A percentile compares a stretch with the other conserved stretches of the same genome.
phyloP scores from a whole-genome alignment of 2,113 vertebrate species.

The Tragelaphus strepsiceros region DNA sequence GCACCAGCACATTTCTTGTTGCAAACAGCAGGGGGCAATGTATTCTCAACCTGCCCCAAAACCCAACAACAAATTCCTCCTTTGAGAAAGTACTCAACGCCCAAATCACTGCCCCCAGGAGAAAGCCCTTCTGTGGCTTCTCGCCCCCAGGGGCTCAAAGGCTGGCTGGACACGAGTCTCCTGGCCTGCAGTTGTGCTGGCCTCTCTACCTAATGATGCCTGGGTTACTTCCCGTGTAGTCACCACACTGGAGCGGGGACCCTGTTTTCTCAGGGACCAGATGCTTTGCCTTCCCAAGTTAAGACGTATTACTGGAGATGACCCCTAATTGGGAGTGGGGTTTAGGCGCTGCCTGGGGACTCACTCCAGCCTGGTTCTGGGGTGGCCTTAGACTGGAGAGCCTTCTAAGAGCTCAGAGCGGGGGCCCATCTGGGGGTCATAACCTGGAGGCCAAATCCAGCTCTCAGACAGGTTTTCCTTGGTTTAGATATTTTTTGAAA shows the following conservation, averaged over 20 bases:
- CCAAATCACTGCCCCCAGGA: background rate
- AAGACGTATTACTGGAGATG: background rate
- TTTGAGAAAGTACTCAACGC: background rate
- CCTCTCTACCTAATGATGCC: background rate
- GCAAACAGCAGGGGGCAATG: conserved; percentile 49
- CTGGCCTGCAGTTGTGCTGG: background rate
- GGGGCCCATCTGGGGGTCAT: background rate
- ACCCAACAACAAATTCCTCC: background rate
- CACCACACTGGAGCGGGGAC: background rate
- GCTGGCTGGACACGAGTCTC: background rate
- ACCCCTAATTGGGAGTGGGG: background rate
- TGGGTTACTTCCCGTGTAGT: background rate
- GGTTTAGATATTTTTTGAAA: background rate
- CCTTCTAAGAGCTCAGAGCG: background rate
- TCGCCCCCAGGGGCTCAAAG: background rate
- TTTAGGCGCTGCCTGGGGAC: background rate
- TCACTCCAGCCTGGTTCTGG: background rate
- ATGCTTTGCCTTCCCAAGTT: background rate
- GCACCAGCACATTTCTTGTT: background rate
- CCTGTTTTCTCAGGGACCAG: background rate
- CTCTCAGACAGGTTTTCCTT: background rate
- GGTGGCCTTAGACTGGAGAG: background rate
- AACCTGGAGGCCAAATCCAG: background rate
- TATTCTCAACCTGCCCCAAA: background rate
- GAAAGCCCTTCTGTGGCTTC: background rate